These are phyloP conservation scores for Acanthosepion esculentum DNA, from an alignment of 2,888 invertebrate genomes.

Conservation along the genomic window DNA sequence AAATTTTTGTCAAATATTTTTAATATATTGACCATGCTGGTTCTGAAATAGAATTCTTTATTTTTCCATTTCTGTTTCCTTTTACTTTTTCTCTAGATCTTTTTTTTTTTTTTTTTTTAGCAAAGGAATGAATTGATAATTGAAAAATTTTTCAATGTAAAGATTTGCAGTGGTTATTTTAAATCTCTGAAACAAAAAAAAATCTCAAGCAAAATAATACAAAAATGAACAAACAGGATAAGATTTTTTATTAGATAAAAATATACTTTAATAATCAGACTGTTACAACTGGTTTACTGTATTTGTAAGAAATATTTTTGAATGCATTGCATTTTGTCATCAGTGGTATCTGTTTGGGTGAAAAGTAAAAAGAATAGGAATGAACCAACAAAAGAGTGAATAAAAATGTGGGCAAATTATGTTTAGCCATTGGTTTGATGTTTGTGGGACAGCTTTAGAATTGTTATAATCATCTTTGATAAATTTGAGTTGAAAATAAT, in stretches of 20 bases:
- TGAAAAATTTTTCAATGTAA: neutral
- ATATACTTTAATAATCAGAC: no score
- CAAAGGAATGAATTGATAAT: neutral
- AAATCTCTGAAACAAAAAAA: neutral
- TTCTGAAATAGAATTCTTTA: slow-evolving; percentile 13
- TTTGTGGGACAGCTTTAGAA: no score
- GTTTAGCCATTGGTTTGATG: neutral
- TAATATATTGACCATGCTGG: slow-evolving; percentile 12
- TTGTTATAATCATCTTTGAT: no score
- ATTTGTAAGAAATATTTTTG: no score
- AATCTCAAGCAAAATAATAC: no score
- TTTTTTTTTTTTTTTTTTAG: neutral
- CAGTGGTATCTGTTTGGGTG: neutral
- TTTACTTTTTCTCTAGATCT: neutral
- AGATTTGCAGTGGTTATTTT: slow-evolving; percentile 33
- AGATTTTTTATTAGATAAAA: no score
- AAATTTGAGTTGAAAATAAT: no score
- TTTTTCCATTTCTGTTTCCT: neutral
- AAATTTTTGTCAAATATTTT: neutral
- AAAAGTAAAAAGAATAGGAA: neutral
- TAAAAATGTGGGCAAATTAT: neutral
- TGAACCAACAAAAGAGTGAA: neutral
- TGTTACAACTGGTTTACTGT: no score
- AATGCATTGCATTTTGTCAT: no score
- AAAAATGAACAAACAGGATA: no score